Conservation (phyloP, 2,797 vertebrate genomes). For the Karalla daura region DNA sequence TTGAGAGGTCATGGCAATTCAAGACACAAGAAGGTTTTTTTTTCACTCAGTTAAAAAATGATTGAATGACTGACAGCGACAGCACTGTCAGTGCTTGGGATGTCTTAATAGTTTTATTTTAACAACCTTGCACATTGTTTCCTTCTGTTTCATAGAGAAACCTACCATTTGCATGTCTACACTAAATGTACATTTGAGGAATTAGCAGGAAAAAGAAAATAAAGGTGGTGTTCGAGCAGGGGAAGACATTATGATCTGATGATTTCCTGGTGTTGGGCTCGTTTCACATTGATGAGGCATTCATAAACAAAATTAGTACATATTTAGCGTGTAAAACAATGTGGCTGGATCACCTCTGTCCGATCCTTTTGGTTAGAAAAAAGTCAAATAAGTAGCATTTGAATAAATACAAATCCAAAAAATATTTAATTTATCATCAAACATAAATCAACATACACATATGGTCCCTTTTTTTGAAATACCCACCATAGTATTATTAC, state of each 20-base stretch:
- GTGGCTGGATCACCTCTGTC: neutral
- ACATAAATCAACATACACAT: too few relatives aligned
- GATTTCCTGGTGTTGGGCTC: neutral
- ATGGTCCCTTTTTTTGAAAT: too few relatives aligned
- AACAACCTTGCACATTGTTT: neutral
- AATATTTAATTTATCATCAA: too few relatives aligned
- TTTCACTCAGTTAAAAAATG: neutral
- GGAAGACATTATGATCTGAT: neutral
- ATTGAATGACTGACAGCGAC: neutral
- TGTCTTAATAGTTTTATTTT: neutral
- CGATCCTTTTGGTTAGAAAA: neutral
- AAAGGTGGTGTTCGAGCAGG: neutral
- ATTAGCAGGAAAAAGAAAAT: neutral
- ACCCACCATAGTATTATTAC: too few relatives aligned
- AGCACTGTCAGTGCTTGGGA: neutral
- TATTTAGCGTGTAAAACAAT: neutral
- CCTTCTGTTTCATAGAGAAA: neutral
- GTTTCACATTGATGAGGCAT: neutral
- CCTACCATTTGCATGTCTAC: neutral
- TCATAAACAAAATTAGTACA: too few relatives aligned
- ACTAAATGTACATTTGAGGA: neutral
- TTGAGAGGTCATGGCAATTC: neutral
- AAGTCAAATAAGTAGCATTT: too few relatives aligned
- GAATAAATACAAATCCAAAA: too few relatives aligned
- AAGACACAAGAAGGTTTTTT: neutral